Evolutionary conservation across 1,140 invertebrate species (phyloP), one percentile per base, ranked within the genome.

Genomic region (Antheraea pernyi): DNA sequence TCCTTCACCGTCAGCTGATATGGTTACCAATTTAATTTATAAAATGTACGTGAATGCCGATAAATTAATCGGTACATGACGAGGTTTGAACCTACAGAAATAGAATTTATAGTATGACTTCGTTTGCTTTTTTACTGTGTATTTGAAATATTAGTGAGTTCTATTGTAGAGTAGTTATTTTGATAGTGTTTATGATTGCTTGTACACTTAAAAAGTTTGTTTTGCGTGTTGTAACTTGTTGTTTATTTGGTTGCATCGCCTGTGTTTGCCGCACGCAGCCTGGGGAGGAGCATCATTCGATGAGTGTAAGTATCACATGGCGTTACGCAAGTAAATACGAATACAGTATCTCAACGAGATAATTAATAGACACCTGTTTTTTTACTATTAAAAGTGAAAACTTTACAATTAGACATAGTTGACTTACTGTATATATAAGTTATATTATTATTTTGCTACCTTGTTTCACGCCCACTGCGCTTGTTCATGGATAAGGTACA

Each of bases 251-350:
- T 82, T 91, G 88, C 87, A 88, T 90, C 81, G 82, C 80, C 79
- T 86, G n/a, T 90, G 85, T 89, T 88, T 84, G 83, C 85, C 75
- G 83, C 81, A 86, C 78, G 79, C 85, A 92, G 89, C 88, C 90
- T 77, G 92, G 91, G 90, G 91, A 93, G 85, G 91, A 92, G 90
- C 90, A 82, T 89, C 89, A 93, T 92, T 86, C 91, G 92, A 91
- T 91, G 92, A 93, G 92, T 92, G 92, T 93, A 85, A 93, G 91
- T 91, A 84, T 73, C 69, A 69, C 75, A 67, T 19, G 19, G 30
- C 11, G 19, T 61, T 36, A 22, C 60, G 19, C 30, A 30, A 53
- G 46, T 53, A 53, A 13, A 4, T 11, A 42, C 7, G 39, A 42
- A 42, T 42, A 42, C 39, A 7, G 46, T 53, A 53, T 53, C 11